These are phyloP conservation scores for Pandion haliaetus DNA, from an alignment of 2,113 vertebrate species.

Conservation along the genomic window DNA sequence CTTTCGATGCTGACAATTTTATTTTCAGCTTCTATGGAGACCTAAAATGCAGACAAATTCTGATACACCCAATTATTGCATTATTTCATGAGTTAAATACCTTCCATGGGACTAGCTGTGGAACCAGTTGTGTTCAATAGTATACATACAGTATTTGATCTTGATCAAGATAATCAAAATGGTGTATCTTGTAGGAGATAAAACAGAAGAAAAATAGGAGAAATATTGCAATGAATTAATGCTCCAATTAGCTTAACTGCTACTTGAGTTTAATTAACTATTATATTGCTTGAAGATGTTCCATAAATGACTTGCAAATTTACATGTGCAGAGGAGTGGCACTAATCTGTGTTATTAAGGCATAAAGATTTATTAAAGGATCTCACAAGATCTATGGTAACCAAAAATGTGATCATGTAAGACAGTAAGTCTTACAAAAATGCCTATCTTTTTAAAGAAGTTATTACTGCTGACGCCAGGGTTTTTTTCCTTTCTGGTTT, in stretches of 20 bases:
- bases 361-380: not conserved
- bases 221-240: not conserved
- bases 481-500: not conserved
- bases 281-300: not conserved
- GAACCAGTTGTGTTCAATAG: not conserved
- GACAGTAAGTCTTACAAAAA: not conserved
- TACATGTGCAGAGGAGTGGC: not conserved
- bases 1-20: not conserved
- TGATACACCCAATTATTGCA: not conserved
- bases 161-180: not conserved
- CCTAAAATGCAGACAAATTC: not conserved
- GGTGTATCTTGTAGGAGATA: not conserved
- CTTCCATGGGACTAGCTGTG: not conserved
- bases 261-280: constrained; percentile 7
- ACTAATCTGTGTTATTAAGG: not conserved
- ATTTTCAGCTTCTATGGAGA: not conserved
- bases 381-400: not conserved
- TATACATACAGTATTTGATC: not conserved
- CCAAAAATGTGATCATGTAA: not conserved
- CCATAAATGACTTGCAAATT: not conserved
- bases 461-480: not conserved
- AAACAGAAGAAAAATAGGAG: not conserved
- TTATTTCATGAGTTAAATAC: not conserved
- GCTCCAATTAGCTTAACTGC: not conserved
- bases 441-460: not conserved